phyloP scores from a whole-genome alignment of 2,797 vertebrate species.

The Paedocypris micromegethes region DNA sequence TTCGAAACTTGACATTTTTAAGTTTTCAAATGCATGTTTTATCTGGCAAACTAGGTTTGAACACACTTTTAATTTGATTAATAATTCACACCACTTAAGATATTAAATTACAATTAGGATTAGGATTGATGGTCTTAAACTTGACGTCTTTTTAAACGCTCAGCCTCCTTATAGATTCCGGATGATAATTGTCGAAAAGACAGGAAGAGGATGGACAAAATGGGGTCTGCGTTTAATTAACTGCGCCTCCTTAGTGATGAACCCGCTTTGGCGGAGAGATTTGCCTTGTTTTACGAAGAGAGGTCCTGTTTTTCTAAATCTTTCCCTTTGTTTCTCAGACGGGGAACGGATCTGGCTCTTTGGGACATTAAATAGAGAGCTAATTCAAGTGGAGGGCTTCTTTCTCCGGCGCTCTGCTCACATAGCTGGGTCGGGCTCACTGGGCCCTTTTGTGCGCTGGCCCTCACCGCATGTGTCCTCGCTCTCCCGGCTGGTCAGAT shows the following conservation, averaged over 20 bases:
- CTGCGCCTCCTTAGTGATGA: constrained; percentile 79
- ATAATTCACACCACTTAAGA: too few relatives aligned
- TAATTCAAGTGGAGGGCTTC: constrained; percentile 84
- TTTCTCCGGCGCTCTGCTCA: constrained; percentile 64
- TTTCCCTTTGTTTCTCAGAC: constrained; percentile 84
- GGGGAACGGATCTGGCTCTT: constrained; percentile 85
- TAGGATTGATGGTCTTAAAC: constrained; percentile 12
- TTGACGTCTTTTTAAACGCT: constrained; percentile 5
- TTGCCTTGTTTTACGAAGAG: constrained; percentile 88
- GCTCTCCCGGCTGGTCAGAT: constrained; percentile 82
- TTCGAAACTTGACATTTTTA: too few relatives aligned
- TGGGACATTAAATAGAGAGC: constrained; percentile 85
- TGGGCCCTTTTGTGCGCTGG: constrained; percentile 82
- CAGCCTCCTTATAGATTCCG: constrained; percentile 18
- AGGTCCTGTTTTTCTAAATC: constrained; percentile 87
- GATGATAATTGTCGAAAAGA: constrained; percentile 39
- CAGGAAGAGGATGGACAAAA: constrained; percentile 74
- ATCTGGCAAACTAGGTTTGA: background rate
- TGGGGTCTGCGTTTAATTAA: constrained; percentile 86
- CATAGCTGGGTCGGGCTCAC: constrained; percentile 72
- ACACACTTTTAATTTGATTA: too few relatives aligned
- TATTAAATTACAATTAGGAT: constrained; percentile 5
- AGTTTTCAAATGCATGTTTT: background rate
- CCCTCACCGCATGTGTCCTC: constrained; percentile 84
- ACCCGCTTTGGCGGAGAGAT: constrained; percentile 67